A percentile compares a stretch with the other conserved stretches of the same genome.
These are phyloP conservation scores for Greenwoodochromis staneri DNA, from an alignment of 2,113 vertebrate genomes.

Conservation along the genomic window DNA sequence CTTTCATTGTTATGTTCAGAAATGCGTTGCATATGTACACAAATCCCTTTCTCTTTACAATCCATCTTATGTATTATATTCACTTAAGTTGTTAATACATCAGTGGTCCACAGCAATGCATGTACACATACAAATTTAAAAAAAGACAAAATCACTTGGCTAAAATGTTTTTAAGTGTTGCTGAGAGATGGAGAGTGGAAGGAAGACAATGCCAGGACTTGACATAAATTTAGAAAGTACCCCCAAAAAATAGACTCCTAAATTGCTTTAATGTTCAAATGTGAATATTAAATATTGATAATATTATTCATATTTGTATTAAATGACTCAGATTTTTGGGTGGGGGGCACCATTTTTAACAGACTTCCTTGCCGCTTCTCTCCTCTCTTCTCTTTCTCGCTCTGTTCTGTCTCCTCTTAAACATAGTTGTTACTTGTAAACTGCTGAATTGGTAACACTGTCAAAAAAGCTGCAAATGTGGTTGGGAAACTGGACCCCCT, in stretches of 20 bases:
- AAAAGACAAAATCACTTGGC: background rate
- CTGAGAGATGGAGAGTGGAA: background rate
- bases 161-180: background rate
- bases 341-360: background rate
- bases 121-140: background rate
- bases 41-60: background rate
- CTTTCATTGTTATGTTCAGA: background rate
- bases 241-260: background rate
- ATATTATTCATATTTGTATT: background rate
- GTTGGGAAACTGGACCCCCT: constrained; percentile 50
- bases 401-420: background rate
- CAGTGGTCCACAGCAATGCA: background rate
- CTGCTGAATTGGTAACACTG: constrained; percentile 59
- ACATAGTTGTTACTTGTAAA: constrained; percentile 42
- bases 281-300: background rate
- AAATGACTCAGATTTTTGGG: background rate
- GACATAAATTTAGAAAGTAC: background rate
- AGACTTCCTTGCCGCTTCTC: background rate
- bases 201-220: background rate
- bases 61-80: background rate
- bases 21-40: background rate
- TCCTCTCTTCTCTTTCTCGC: background rate
- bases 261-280: background rate
- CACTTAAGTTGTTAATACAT: background rate
- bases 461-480: constrained; percentile 46